A percentile compares a stretch with the other conserved stretches of the same genome.
These are phyloP conservation scores for Heteractis magnifica DNA, from an alignment of 92 coral and sea anemone genomes.

Conservation along the genomic window DNA sequence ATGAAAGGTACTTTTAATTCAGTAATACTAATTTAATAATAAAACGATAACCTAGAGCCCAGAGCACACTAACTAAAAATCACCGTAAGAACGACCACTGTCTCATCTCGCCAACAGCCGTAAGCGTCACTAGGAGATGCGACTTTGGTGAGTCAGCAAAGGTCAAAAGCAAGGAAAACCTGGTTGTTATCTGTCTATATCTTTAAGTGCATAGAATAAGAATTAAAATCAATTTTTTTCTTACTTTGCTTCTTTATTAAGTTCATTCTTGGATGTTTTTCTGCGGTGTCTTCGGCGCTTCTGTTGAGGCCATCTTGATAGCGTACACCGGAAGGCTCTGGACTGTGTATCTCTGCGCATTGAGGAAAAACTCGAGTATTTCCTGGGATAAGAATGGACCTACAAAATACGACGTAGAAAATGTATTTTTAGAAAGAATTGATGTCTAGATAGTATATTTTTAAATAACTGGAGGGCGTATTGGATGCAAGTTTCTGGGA, in stretches of 20 bases:
- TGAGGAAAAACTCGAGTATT: neutral
- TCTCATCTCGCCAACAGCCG: too few relatives aligned
- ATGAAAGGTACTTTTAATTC: neutral
- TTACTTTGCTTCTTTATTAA: conserved; percentile 1
- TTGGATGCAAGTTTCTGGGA: too few relatives aligned
- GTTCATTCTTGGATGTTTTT: conserved; percentile 19
- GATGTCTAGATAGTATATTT: neutral
- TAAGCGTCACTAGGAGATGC: neutral
- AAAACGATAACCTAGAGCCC: neutral
- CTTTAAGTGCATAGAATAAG: neutral
- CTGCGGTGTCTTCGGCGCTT: conserved; percentile 37
- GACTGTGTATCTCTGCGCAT: conserved; percentile 28
- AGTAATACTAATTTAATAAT: conserved; percentile 2
- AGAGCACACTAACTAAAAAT: neutral
- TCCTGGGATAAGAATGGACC: neutral
- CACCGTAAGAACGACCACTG: too few relatives aligned
- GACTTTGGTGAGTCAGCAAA: neutral
- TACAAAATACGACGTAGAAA: neutral
- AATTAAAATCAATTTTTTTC: neutral
- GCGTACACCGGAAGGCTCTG: conserved; percentile 29
- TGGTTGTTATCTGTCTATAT: neutral
- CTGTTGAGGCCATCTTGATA: conserved; percentile 68
- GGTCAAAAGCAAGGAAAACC: neutral
- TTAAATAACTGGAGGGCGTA: too few relatives aligned
- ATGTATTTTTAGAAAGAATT: neutral